A percentile compares a stretch with the other conserved stretches of the same genome.
These are phyloP conservation scores for Melanerpes formicivorus DNA, from an alignment of 2,113 vertebrate species.

Conservation along the genomic window DNA sequence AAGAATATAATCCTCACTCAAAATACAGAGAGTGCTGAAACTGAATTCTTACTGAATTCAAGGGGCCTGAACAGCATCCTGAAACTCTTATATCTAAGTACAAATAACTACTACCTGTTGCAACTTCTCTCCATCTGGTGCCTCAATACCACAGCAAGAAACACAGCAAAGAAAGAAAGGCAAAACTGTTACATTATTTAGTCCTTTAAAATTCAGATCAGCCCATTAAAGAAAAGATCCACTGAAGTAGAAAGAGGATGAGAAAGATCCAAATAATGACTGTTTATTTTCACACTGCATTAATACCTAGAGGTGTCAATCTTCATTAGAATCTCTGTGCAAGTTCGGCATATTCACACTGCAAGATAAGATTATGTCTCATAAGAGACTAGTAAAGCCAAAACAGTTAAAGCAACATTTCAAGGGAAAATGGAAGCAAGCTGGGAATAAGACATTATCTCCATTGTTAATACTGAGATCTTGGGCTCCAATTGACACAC, in stretches of 20 bases:
- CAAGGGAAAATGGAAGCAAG: background rate
- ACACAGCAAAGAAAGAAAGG: background rate
- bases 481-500: background rate
- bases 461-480: background rate
- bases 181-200: background rate
- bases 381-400: background rate
- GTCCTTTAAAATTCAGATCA: background rate
- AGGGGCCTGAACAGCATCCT: background rate
- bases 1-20: background rate
- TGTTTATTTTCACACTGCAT: background rate
- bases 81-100: background rate
- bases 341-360: background rate
- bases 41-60: background rate
- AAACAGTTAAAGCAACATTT: background rate
- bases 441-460: background rate
- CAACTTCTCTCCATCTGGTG: background rate
- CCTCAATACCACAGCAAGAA: background rate
- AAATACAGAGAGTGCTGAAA: background rate
- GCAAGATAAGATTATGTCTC: background rate
- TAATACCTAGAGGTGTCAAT: background rate
- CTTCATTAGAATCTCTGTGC: background rate
- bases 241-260: background rate
- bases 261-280: background rate
- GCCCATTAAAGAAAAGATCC: background rate
- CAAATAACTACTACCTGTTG: background rate